A percentile compares a stretch with the other conserved stretches of the same genome.
Evolutionary conservation across 1,140 invertebrate species (phyloP).

Genomic region (Drosophila sturtevanti): DNA sequence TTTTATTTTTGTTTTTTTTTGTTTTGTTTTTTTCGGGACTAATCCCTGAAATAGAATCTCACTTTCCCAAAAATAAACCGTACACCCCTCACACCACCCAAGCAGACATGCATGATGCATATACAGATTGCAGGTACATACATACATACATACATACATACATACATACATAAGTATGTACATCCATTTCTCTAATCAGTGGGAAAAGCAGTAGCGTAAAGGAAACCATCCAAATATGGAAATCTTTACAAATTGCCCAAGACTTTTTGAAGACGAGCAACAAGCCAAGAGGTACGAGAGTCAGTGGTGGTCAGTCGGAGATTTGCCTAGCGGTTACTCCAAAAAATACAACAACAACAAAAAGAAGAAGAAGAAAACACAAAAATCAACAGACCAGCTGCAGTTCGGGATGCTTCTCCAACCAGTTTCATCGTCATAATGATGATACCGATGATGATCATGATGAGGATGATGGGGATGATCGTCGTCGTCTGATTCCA

Average conservation of each 20-base stretch:
- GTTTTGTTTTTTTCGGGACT: background rate
- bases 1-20: too few relatives aligned
- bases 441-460: background rate
- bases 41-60: slow-evolving; percentile 5
- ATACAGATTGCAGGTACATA: too few relatives aligned
- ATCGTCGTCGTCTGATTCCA: slow-evolving; percentile 1
- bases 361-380: slow-evolving; percentile 16
- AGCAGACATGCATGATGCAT: background rate
- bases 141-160: too few relatives aligned
- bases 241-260: slow-evolving; percentile 79
- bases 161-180: background rate
- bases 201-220: slow-evolving; percentile 41
- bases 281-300: slow-evolving; percentile 12
- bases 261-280: slow-evolving; percentile 47
- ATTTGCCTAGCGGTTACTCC: slow-evolving; percentile 72
- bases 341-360: slow-evolving; percentile 64
- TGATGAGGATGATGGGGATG: slow-evolving; percentile 11
- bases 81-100: background rate
- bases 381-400: slow-evolving; percentile 8
- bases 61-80: background rate
- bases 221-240: slow-evolving; percentile 67
- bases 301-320: slow-evolving; percentile 57
- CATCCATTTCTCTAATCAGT: slow-evolving; percentile 23
- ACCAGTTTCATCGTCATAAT: slow-evolving; percentile 60
- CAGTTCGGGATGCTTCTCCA: background rate